Evolutionary conservation across 2,888 invertebrate species (phyloP), one percentile per base, ranked within the genome.

Genomic region (Linyphia triangularis): DNA sequence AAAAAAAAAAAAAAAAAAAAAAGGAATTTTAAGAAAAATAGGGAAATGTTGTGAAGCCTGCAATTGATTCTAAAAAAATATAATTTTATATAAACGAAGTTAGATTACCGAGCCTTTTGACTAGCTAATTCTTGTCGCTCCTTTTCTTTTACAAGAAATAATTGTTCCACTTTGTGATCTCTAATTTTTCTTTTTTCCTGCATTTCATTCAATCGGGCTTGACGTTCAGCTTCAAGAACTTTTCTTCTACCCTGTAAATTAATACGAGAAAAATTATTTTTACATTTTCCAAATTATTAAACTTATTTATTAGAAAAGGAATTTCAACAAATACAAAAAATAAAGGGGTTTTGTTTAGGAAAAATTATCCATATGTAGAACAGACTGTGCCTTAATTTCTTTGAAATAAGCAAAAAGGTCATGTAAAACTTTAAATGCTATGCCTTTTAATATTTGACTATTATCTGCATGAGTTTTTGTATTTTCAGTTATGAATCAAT

Each of bases 121-220:
- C 96, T 94, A 0, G 97, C 96, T 81, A 96, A 92, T 91, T 96
- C 96, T 92, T 95, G 94, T 73, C 96, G 94, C 92, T 96, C 96
- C 88, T 96, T 95, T 92, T 96, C 96, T 91, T 95, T 95, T 91
- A 96, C 95, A 78, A 95, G 94, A 92, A 96, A 96, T 93, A 96
- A 96, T 91, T 96, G 95, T 72, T 96, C 96, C 30, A 97, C 96
- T 69, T 93, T 92, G 2, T 97, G 94, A 91, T 97, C 97, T 92
- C 97, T 96, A 33, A 96, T 94, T 92, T 96, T 96, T 88, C 96
- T 93, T 13, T 96, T 95, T 93, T 97, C 97, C 91, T 97, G 95
- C 92, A 93, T 93, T 90, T 93, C 93, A 85, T 92, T 92, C n/a
- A 93, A 91, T 40, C 92, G 91, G 2, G 92, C 95, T 91, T 95